Evolutionary conservation across 2,888 invertebrate species (phyloP).

Genomic region (Alsophila aescularia): DNA sequence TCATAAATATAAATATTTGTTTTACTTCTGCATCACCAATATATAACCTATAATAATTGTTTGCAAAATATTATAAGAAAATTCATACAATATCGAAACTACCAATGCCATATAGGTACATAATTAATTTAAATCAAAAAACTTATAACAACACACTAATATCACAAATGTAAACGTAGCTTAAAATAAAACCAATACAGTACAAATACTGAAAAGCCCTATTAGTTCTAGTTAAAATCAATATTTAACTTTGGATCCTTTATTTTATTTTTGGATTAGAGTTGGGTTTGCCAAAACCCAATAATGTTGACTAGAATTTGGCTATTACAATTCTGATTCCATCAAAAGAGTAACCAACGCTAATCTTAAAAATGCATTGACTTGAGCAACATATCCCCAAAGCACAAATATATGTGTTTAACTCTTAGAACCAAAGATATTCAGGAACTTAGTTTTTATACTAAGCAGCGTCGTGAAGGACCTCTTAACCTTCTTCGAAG

Average conservation of each 20-base stretch:
- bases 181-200: constrained; percentile 4
- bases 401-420: constrained; percentile 47
- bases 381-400: constrained; percentile 74
- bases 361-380: constrained; percentile 71
- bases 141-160: constrained; percentile 32
- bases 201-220: constrained; percentile 14
- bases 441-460: constrained; percentile 77
- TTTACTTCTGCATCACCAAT: not conserved
- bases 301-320: constrained; percentile 50
- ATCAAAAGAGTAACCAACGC: constrained; percentile 40
- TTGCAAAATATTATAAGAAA: constrained; percentile 3
- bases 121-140: not conserved
- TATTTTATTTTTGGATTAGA: constrained; percentile 8
- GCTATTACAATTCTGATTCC: constrained; percentile 41
- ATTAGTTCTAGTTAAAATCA: constrained; percentile 6
- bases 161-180: constrained; percentile 24
- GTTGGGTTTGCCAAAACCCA: constrained; percentile 8
- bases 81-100: constrained; percentile 13
- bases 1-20: constrained; percentile 3
- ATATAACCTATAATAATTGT: too few relatives aligned
- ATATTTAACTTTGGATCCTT: constrained; percentile 5
- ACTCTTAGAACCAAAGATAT: constrained; percentile 76
- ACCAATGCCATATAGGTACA: not conserved
- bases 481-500: constrained; percentile 78
- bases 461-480: constrained; percentile 76